Evolutionary conservation across 2,113 vertebrate species (phyloP).

Genomic region (Austrofundulus limnaeus): DNA sequence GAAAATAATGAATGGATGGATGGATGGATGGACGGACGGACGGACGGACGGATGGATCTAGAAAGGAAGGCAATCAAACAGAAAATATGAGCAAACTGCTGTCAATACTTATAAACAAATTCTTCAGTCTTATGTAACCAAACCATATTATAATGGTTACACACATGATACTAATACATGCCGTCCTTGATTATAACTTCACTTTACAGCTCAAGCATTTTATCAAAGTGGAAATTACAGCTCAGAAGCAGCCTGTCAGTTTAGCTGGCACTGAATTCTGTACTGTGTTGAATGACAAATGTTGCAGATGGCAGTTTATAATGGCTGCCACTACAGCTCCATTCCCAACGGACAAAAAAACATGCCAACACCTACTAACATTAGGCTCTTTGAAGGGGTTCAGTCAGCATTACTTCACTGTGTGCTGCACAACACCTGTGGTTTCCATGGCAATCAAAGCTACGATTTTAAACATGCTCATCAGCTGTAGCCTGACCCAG

Average conservation of each 20-base stretch:
- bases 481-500: background rate
- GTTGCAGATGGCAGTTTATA: constrained; percentile 1
- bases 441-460: background rate
- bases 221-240: background rate
- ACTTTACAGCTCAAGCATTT: background rate
- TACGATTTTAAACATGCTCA: background rate
- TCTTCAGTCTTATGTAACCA: background rate
- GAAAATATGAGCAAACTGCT: background rate
- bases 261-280: constrained; percentile 2
- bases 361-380: background rate
- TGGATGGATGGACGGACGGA: too few species aligned
- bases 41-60: too few species aligned
- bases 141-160: background rate
- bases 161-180: background rate
- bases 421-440: background rate
- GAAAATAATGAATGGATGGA: too few species aligned
- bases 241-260: background rate
- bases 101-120: background rate
- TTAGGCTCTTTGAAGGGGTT: background rate
- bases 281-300: constrained; percentile 6
- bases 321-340: background rate
- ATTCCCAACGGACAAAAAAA: background rate
- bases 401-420: background rate
- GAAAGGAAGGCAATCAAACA: background rate
- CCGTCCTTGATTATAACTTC: background rate